Base-by-base conservation (phyloP, 2,888 invertebrate species). In the Lymantria dispar region DNA sequence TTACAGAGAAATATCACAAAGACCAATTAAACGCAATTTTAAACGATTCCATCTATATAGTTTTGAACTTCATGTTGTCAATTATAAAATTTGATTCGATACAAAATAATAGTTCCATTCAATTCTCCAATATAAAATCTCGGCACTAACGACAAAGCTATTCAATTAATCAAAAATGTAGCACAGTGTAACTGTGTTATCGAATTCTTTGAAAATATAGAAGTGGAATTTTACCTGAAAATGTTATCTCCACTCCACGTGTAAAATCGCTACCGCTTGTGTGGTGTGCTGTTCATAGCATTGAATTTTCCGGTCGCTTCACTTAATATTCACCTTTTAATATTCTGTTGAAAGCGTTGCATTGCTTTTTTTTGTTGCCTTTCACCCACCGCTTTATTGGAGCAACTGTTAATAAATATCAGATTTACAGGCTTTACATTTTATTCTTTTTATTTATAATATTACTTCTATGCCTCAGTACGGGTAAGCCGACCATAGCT, bases 241-340 rank as follows among this genome's bases (percentile, higher is more conserved):
- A 37, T 22, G 43, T 31, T 41, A 43, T 7, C 22, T 46, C 39
- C 53, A 49, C 48, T 47, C 30, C 39, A 47, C 54, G 22, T 31
- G 43, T 50, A 11, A 50, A 50, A 57, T 50, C 62, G 59, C 63
- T 63, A 46, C 47, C 64, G 60, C 56, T 56, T 52, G 51, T 59
- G 53, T 54, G 47, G 47, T 56, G 47, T 56, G 60, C 56, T 60
- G 59, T 58, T 50, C 50, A 42, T 61, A 73, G 22, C 76, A 76
- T 79, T 70, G 71, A 82, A 77, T 82, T 82, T 80, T 76, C 72
- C 75, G 78, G 80, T 78, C 78, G 79, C 63, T 77, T 68, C 72
- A 55, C 60, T 62, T 61, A 57, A 73, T 76, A 76, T 70, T 75
- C 70, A 69, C 63, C 33, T 63, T 50, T 47, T 61, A 60, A 64